These are phyloP conservation scores for Thysanoteuthis rhombus DNA, from an alignment of 2,888 invertebrate species.

Conservation along the genomic window DNA sequence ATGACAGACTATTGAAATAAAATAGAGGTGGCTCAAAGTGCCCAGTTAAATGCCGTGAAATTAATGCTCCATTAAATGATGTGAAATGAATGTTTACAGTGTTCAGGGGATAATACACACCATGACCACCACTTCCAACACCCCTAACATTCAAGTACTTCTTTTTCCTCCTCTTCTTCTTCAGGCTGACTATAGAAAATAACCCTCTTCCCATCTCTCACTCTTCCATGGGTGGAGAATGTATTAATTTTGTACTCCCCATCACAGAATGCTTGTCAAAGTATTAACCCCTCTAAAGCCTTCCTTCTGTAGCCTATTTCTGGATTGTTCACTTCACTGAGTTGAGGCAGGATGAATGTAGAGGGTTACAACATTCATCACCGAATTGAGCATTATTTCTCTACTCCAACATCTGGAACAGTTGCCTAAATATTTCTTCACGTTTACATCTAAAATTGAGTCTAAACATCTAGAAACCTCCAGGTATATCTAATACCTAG, in stretches of 20 bases:
- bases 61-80: background rate
- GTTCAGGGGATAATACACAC: background rate
- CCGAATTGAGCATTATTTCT: background rate
- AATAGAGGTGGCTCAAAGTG: background rate
- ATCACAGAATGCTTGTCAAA: background rate
- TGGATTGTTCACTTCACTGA: background rate
- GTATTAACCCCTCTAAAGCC: slow-evolving; percentile 12
- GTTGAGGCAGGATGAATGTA: background rate
- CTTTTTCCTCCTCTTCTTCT: background rate
- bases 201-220: background rate
- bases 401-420: background rate
- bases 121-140: background rate
- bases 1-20: background rate
- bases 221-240: background rate
- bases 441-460: too few species aligned
- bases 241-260: background rate
- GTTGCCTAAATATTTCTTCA: too few species aligned
- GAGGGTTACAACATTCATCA: background rate
- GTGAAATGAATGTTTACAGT: background rate
- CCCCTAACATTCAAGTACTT: background rate
- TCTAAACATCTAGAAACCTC: too few species aligned
- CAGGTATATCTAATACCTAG: too few species aligned
- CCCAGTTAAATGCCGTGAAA: background rate
- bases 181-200: background rate
- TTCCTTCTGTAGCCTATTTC: background rate